Evolutionary conservation across 2,113 vertebrate species (phyloP).

Genomic region (Riparia riparia): DNA sequence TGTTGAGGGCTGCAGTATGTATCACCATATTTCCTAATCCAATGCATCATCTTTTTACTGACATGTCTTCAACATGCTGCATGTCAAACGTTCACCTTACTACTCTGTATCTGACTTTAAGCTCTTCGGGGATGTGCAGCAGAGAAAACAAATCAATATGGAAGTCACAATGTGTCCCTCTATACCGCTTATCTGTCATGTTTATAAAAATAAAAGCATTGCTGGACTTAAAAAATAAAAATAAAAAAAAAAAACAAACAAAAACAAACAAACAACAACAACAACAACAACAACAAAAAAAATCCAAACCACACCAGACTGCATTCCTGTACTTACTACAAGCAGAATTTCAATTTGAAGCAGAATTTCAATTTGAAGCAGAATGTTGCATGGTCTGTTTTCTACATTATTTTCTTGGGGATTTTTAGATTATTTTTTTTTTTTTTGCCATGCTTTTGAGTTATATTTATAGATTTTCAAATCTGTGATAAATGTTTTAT

Average conservation of each 20-base stretch:
- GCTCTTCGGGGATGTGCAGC: neutral
- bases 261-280: no score
- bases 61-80: neutral
- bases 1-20: neutral
- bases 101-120: neutral
- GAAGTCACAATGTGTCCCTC: neutral
- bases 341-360: neutral
- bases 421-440: neutral
- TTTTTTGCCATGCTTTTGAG: neutral
- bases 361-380: neutral
- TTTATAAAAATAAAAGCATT: neutral
- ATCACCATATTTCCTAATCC: neutral
- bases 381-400: neutral
- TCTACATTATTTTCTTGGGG: neutral
- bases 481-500: neutral
- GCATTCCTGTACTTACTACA: neutral
- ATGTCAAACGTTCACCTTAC: fast-evolving
- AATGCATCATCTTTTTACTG: fast-evolving
- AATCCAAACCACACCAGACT: neutral
- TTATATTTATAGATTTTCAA: neutral
- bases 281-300: no score
- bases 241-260: neutral
- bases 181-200: neutral
- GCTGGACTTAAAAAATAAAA: neutral
- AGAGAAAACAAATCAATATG: neutral